Base-by-base conservation (phyloP, 2,888 invertebrate genomes). In the Ellobium chinense region DNA sequence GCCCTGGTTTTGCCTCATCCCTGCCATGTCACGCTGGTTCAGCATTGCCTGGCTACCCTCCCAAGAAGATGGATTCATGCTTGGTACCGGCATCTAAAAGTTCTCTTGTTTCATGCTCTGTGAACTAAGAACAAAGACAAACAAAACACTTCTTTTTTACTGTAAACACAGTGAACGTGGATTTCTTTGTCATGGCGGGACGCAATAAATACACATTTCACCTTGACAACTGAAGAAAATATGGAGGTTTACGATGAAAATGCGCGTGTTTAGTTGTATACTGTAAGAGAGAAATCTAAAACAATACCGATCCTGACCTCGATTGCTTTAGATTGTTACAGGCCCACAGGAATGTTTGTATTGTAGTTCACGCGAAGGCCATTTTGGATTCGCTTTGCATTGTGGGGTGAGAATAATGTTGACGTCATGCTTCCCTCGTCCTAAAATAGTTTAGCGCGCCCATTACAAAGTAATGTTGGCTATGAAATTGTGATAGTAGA, bases 31-130 rank as follows among this genome's bases (percentile, higher is more conserved):
- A 79, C 85, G 80, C 84, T 87, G 73, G 78, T 88, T 88, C 87
- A 89, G 85, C 88, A 89, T 88, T 73, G 84, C 85, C 82, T 86
- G 87, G 78, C 85, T 88, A 85, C 89, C 89, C 87, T 91, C 89
- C 90, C 92, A 91, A 85, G 91, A 89, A 88, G 88, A 90, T 86
- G 90, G 90, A 86, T 90, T 91, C 92, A 92, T 92, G 83, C 89
- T 92, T 87, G 86, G 87, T 84, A 88, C 88, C 88, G 89, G 88
- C 88, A 91, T 89, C 84, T 86, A 89, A 80, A 78, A 85, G 68
- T 84, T 90, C 88, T 90, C 86, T 88, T 87, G 69, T 46, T 62
- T 66, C 73, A 85, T 75, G 70, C 78, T 78, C 80, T 82, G 78
- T 72, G 77, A 81, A 76, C 80, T 81, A 80, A 69, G 54, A 56